Evolutionary conservation across 2,113 vertebrate species (phyloP), one percentile per base, ranked within the genome.

Genomic region (Amphiprion percula): DNA sequence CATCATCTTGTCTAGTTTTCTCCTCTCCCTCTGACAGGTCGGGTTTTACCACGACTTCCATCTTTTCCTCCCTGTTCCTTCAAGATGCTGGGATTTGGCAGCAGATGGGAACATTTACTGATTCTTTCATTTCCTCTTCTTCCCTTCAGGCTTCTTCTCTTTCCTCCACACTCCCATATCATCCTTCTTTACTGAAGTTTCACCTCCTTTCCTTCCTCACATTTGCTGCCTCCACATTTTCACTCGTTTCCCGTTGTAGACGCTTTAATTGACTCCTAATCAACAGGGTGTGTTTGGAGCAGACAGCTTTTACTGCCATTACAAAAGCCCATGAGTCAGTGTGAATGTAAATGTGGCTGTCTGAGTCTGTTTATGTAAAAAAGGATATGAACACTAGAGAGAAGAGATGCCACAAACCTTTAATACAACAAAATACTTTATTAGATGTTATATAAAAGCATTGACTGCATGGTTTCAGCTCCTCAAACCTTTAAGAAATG

Each of bases 211-310:
- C 68, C 49, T 52, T 50, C 2, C 17, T 41, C 19, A 58, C 39
- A 21, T 74, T 37, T 17, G 11, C 15, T 33, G 11, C 21, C 3
- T 37, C 56, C 28, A 21, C 28, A 52, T 60, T 52, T 53, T 62
- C 61, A 26, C 49, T 50, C 24, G 63, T 78, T 64, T 73, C 17
- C 60, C 11, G 10, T 72, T 78, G 41, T 49, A 53, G 58, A 84
- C 79, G 24, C 54, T 81, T 67, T 84, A 85, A 85, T 17, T 50
- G 70, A 74, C 79, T 81, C 52, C 75, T 85, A 90, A 84, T 88
- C 65, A 84, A 81, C 64, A 56, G 84, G 81, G 83, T 73, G 87
- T 77, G 80, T 90, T 80, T 84, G 77, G 86, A 74, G 72, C 76
- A 82, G 80, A 75, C 58, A 23, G 24, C 47, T 68, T 88, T 88